Evolutionary conservation across 2,113 vertebrate species (phyloP), one percentile per base, ranked within the genome.

Genomic region (Chaetorhynchus papuensis): DNA sequence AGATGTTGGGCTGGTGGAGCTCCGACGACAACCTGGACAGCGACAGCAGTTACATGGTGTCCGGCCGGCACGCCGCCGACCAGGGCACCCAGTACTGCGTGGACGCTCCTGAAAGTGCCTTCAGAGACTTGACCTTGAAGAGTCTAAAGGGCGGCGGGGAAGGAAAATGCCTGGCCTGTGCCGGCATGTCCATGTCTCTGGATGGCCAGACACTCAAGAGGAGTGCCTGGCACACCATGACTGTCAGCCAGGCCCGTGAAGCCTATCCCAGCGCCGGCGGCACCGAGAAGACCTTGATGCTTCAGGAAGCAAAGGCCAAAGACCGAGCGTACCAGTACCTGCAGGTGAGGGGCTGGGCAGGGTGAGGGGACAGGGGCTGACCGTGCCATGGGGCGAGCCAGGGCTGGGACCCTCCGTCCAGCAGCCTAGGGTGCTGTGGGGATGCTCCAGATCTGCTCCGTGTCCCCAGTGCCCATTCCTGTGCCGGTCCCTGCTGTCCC

Each of bases 21-120:
- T 99, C 99, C 2, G 99, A 99, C 0, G 99, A 99, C 97, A 99
- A 99, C 98, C 97, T 99, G 97, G 99, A 99, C 98, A 99, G 99
- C 22, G 99, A 99, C 95, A 99, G 99, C 83, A 99, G 99, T 98
- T 99, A 98, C 96, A 97, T 99, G 96, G 98, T 99, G 96, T 98
- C 98, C 0, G 93, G 98, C 70, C 97, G 97, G 47, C 98, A 98
- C 22, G 98, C 97, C 56, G 81, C 97, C 56, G 97, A 98, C 82
- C 98, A 98, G 77, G 97, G 97, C 90, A 94, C 94, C 91, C 98
- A 99, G 95, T 98, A 97, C 79, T 99, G 99, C 19, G 97, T 99
- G 50, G 99, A 99, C 92, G 98, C 98, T 95, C 98, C 99, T 47
- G 99, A 99, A 91, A 98, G 99, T 93, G 99, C 99, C 96, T 99